Evolutionary conservation across 1,140 invertebrate species (phyloP).

Genomic region (Bombus sibiricus): DNA sequence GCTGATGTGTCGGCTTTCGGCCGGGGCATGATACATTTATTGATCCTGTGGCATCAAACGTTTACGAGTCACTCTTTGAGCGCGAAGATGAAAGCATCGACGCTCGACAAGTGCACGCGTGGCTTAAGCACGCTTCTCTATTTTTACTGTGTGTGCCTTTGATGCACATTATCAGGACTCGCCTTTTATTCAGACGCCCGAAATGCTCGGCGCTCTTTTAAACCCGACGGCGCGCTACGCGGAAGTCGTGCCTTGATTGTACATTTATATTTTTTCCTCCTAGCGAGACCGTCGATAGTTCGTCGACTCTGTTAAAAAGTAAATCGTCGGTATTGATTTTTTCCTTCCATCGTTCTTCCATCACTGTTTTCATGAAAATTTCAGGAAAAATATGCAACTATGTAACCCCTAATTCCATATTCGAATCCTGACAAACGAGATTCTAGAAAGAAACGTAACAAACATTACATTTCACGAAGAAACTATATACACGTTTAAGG

Average conservation of each 20-base stretch:
- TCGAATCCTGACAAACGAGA: background rate
- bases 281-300: background rate
- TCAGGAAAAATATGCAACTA: background rate
- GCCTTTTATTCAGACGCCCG: constrained; percentile 66
- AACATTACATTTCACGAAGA: background rate
- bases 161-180: constrained; percentile 75
- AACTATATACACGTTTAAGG: background rate
- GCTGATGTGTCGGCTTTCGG: constrained; percentile 53
- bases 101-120: constrained; percentile 66
- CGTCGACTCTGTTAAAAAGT: background rate
- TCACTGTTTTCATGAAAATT: background rate
- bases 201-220: constrained; percentile 61
- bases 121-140: constrained; percentile 72
- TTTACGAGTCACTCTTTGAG: constrained; percentile 73
- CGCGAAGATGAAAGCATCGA: constrained; percentile 75
- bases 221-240: constrained; percentile 17
- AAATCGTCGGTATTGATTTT: constrained; percentile 11
- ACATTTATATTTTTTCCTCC: constrained; percentile 38
- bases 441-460: background rate
- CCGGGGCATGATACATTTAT: constrained; percentile 64
- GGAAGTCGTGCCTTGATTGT: constrained; percentile 26
- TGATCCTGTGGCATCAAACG: constrained; percentile 70
- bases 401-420: background rate
- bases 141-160: constrained; percentile 73
- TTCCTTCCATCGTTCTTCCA: background rate